phyloP scores from a whole-genome alignment of 2,113 vertebrate genomes.

The Elephantulus edwardii region DNA sequence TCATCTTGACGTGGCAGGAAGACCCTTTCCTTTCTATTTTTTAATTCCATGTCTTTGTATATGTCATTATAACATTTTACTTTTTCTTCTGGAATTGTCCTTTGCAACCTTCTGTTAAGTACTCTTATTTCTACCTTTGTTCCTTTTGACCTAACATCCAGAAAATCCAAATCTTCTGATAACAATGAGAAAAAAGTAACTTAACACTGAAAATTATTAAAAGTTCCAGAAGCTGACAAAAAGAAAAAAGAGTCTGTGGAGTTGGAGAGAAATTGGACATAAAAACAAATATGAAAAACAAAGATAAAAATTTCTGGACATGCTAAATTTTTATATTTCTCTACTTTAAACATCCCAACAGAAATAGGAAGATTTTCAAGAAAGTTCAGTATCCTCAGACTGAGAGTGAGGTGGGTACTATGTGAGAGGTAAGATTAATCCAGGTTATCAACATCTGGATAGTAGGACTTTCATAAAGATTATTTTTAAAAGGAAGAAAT shows the following conservation, averaged over 20 bases:
- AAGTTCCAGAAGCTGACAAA: neutral
- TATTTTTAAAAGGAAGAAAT: neutral
- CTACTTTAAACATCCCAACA: neutral
- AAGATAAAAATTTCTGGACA: neutral
- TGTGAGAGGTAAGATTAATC: neutral
- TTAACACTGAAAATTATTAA: neutral
- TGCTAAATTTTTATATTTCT: neutral
- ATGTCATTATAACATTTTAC: too few relatives aligned
- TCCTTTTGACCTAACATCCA: neutral
- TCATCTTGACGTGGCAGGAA: too few relatives aligned
- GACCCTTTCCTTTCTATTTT: too few relatives aligned
- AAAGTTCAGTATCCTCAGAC: neutral
- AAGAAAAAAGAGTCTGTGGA: fast-evolving
- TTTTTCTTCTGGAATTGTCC: too few relatives aligned
- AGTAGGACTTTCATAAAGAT: neutral
- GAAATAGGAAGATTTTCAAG: neutral
- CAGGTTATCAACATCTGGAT: neutral
- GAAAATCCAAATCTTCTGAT: neutral
- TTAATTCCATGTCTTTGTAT: too few relatives aligned
- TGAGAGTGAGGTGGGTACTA: neutral
- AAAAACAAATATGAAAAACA: neutral
- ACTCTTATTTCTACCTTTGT: too few relatives aligned
- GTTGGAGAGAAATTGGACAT: neutral
- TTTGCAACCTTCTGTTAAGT: too few relatives aligned
- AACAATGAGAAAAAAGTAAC: neutral